Evolutionary conservation across 2,888 invertebrate species (phyloP).

Genomic region (Heliconius ismenius): DNA sequence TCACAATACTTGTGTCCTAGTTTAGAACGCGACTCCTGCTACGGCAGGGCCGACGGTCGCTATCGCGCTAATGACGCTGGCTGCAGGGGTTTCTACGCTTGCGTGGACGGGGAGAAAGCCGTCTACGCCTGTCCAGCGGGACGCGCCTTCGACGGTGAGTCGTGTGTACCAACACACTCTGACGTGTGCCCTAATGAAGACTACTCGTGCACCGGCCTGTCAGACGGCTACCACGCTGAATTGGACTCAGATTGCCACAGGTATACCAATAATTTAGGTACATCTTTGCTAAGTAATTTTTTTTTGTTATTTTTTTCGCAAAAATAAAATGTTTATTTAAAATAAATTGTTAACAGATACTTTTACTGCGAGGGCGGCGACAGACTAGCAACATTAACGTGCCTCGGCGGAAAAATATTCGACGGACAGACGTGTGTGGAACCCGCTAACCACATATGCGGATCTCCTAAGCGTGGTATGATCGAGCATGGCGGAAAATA

Average conservation of each 20-base stretch:
- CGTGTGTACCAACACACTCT: constrained; percentile 69
- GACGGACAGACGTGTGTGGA: constrained; percentile 82
- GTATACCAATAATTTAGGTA: constrained; percentile 51
- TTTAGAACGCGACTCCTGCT: constrained; percentile 77
- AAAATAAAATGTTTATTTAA: background rate
- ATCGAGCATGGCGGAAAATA: constrained; percentile 55
- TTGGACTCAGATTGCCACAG: constrained; percentile 77
- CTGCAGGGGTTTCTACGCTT: constrained; percentile 83
- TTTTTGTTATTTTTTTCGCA: too few relatives aligned
- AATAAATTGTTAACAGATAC: constrained; percentile 60
- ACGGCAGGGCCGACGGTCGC: constrained; percentile 78
- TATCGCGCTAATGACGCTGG: constrained; percentile 77
- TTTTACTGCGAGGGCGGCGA: constrained; percentile 83
- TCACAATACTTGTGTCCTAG: constrained; percentile 72
- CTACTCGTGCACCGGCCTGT: constrained; percentile 73
- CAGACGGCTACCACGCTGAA: constrained; percentile 83
- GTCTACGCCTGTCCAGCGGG: constrained; percentile 81
- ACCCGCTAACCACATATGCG: constrained; percentile 69
- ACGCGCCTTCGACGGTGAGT: constrained; percentile 80
- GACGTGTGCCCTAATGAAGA: constrained; percentile 67
- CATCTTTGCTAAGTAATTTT: background rate
- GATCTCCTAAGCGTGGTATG: constrained; percentile 54
- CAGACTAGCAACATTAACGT: constrained; percentile 79
- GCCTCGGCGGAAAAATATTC: constrained; percentile 81
- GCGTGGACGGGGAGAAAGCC: constrained; percentile 80